These are phyloP conservation scores for Alosa alosa DNA, from an alignment of 2,113 vertebrate genomes.

Conservation along the genomic window DNA sequence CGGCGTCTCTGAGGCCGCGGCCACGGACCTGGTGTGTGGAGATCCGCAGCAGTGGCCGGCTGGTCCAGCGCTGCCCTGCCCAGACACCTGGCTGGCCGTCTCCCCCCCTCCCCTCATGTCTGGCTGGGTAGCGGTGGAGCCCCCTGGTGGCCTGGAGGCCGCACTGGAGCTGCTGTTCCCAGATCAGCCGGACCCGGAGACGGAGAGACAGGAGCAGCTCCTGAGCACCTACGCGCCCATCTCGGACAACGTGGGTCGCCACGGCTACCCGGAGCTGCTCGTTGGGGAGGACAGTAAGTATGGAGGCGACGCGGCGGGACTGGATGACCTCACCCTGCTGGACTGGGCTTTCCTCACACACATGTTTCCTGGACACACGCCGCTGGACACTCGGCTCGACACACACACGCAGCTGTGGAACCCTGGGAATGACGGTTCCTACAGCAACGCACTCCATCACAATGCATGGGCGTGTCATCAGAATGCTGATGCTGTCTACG, in stretches of 20 bases:
- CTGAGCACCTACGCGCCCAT: not conserved
- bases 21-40: not conserved
- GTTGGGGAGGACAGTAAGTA: not conserved
- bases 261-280: not conserved
- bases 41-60: not conserved
- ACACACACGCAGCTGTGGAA: not conserved
- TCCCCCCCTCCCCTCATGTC: not conserved
- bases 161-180: not conserved
- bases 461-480: not conserved
- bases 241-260: not conserved
- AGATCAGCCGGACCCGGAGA: not conserved
- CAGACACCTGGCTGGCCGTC: not conserved
- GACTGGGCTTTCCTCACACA: not conserved
- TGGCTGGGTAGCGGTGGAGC: not conserved
- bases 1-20: not conserved
- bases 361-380: not conserved
- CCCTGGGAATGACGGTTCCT: not conserved
- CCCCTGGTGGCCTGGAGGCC: not conserved
- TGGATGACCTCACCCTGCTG: not conserved
- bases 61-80: not conserved
- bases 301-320: too few relatives aligned
- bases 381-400: not conserved
- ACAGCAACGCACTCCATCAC: not conserved
- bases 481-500: not conserved
- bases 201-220: not conserved